Conservation (phyloP, 2,797 vertebrate genomes). For the Sebastes cheni region DNA sequence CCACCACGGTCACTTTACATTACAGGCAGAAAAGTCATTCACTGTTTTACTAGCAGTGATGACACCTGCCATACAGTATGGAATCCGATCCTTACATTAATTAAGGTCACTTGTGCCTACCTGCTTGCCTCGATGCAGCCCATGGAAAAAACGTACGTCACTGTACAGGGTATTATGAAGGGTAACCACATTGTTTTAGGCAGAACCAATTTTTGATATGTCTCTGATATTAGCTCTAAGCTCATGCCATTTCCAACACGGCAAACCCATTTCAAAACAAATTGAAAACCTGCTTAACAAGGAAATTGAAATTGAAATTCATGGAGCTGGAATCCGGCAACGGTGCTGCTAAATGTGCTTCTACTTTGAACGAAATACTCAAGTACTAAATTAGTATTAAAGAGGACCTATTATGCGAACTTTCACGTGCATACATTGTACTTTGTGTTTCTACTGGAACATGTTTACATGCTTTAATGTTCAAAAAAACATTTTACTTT, state of each 20-base stretch:
- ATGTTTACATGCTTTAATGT: not conserved
- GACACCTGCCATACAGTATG: not conserved
- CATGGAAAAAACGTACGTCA: not conserved
- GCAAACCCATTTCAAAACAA: not conserved
- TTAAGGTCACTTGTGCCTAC: slow-evolving; percentile 2
- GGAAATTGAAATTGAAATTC: not conserved
- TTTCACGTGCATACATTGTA: not conserved
- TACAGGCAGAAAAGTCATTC: not conserved
- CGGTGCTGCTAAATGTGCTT: slow-evolving; percentile 1
- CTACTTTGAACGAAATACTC: not conserved
- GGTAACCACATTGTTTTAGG: not conserved
- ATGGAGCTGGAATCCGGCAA: not conserved
- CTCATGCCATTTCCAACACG: not conserved
- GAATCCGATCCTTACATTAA: not conserved
- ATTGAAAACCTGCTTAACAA: not conserved
- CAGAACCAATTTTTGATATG: not conserved
- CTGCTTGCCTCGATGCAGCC: not conserved
- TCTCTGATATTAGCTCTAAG: not conserved
- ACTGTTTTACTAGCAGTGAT: not conserved
- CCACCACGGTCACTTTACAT: not conserved
- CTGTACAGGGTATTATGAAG: not conserved
- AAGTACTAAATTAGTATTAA: slow-evolving; percentile 1
- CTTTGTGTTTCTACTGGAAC: not conserved
- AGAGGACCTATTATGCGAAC: not conserved
- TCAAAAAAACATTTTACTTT: not conserved